These are phyloP conservation scores for Chrysocyon brachyurus DNA, from an alignment of 2,797 vertebrate genomes.

Conservation along the genomic window DNA sequence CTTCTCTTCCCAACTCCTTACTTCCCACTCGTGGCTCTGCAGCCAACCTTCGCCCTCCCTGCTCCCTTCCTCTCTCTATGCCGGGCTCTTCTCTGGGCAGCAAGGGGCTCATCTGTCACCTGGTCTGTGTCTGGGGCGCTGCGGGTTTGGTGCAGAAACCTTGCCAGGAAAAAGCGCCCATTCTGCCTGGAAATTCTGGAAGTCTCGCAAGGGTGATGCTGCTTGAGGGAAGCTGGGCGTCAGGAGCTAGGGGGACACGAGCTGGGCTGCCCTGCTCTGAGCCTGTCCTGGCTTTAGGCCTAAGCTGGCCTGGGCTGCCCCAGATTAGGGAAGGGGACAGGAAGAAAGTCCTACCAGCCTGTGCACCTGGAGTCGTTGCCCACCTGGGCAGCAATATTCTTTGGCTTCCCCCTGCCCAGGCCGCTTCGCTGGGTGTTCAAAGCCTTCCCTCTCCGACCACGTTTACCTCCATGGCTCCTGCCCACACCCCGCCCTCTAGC, in stretches of 20 bases:
- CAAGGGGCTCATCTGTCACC: background rate
- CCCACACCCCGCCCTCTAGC: background rate
- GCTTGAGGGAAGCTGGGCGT: background rate
- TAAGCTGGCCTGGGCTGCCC: background rate
- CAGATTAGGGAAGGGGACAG: background rate
- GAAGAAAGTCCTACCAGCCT: background rate
- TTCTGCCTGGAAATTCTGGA: background rate
- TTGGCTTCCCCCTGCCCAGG: background rate
- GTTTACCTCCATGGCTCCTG: background rate
- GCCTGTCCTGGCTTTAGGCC: background rate
- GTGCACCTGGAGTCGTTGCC: background rate
- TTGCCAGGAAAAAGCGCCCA: background rate
- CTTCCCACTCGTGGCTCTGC: background rate
- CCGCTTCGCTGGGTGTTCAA: background rate
- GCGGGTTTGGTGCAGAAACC: no score
- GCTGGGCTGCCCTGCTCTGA: background rate
- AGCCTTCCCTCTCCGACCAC: background rate
- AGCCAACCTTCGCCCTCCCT: no score
- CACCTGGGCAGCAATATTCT: background rate
- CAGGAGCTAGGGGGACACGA: fast-evolving
- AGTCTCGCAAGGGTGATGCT: background rate
- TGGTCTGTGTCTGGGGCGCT: background rate
- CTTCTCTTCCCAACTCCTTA: background rate
- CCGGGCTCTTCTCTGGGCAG: background rate
- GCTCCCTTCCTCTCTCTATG: background rate